Conservation (phyloP, 2,797 vertebrate genomes). For the Salarias fasciatus region DNA sequence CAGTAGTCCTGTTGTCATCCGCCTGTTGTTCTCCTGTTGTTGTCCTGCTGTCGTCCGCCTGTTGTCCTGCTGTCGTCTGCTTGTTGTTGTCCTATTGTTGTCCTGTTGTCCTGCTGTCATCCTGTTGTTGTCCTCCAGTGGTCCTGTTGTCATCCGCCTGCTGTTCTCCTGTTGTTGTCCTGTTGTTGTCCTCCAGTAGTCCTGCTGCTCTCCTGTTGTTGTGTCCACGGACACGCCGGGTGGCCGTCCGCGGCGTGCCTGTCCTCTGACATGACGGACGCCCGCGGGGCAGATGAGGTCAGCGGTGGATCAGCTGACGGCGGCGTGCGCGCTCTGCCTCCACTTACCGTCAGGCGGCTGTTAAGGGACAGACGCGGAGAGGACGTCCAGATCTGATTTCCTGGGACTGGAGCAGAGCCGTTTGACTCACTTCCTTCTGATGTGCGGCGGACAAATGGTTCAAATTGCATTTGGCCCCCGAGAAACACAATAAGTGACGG, state of each 20-base stretch:
- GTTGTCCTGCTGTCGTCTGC: too few species aligned
- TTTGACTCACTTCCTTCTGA: constrained; percentile 80
- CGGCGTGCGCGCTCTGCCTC: constrained; percentile 46
- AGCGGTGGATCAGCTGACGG: constrained; percentile 71
- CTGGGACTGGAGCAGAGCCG: constrained; percentile 75
- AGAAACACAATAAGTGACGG: constrained; percentile 85
- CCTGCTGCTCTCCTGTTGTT: too few species aligned
- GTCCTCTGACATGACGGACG: constrained; percentile 49
- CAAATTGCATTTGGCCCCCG: constrained; percentile 79
- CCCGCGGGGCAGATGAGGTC: constrained; percentile 74
- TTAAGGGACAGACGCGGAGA: constrained; percentile 67
- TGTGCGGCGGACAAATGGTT: constrained; percentile 72
- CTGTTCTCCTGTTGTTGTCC: too few species aligned
- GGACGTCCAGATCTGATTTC: constrained; percentile 69
- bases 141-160: too few species aligned
- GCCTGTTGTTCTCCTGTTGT: too few species aligned
- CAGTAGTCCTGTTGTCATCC: too few species aligned
- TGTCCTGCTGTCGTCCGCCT: too few species aligned
- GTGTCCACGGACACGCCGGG: too few species aligned
- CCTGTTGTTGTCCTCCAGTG: too few species aligned
- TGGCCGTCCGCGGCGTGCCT: constrained; percentile 10
- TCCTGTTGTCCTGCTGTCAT: too few species aligned
- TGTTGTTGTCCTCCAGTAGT: too few species aligned
- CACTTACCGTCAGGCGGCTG: constrained; percentile 65
- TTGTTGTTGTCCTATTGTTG: too few species aligned